phyloP scores from a whole-genome alignment of 1,140 invertebrate genomes.

The Eupeodes corollae region DNA sequence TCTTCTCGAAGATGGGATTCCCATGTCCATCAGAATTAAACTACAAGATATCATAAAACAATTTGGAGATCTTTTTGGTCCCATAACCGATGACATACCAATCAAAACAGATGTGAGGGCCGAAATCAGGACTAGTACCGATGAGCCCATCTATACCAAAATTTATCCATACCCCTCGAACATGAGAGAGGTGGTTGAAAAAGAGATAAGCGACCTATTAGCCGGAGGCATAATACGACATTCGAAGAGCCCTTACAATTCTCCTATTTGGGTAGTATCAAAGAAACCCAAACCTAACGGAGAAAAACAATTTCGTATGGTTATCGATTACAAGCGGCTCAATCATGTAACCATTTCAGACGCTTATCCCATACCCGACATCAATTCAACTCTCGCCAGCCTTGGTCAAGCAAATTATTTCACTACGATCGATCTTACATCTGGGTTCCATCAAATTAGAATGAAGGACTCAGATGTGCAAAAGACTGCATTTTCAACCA shows the following conservation, averaged over 20 bases:
- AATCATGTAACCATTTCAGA: conserved; percentile 37
- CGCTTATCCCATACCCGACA: conserved; percentile 42
- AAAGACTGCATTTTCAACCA: too few relatives aligned
- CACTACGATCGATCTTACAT: too few relatives aligned
- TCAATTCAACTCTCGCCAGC: too few relatives aligned
- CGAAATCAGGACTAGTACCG: conserved; percentile 9
- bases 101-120: conserved; percentile 10
- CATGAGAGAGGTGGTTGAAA: conserved; percentile 9
- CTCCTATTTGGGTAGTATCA: too few relatives aligned
- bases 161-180: conserved; percentile 10
- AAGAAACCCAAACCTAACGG: too few relatives aligned
- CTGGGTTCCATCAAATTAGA: too few relatives aligned
- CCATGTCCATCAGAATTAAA: conserved; percentile 3
- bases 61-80: conserved; percentile 6
- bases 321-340: conserved; percentile 31
- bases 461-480: too few relatives aligned
- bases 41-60: background rate
- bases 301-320: conserved; percentile 22
- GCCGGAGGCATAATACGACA: conserved; percentile 11
- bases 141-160: conserved; percentile 6
- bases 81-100: conserved; percentile 9
- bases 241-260: conserved; percentile 9
- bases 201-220: conserved; percentile 10
- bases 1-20: conserved; percentile 3
- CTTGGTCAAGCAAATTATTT: too few relatives aligned